Base-by-base conservation (phyloP, 2,113 vertebrate species). In the Heptranchias perlo region DNA sequence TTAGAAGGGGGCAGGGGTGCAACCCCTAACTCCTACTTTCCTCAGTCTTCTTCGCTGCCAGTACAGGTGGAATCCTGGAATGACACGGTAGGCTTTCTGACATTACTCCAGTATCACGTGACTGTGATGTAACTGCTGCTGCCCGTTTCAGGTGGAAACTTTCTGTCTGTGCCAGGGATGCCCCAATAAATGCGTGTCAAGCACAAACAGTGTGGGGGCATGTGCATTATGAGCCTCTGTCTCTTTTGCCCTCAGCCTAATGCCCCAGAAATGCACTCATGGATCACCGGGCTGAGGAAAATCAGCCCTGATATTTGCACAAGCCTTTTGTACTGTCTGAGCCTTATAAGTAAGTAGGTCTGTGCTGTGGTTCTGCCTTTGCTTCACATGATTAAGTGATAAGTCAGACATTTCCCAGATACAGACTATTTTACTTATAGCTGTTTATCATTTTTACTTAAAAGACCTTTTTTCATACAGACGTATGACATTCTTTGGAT, bases 401-500 rank as follows among this genome's bases (percentile, higher is more conserved):
- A 91, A 91, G 52, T 58, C 87, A 92, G 87, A 92, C 35, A 92
- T 92, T 61, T 92, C 35, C 54, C 87, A 92, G 87, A n/a, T 92
- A 54, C 87, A 61, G 52, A 7, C 87, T 58, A n/a, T 92, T 92
- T 31, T 61, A 92, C 35, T 61, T 58, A 8, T 35, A 61, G 54
- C 31, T n/a, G 13, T 92, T 92, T 92, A n/a, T 92, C 87, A 92
- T 82, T 44, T 82, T 82, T 82, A 82, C 39, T 82, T 82, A 23
- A 82, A 92, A 92, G 87, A 18, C 10, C 3, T 35, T 76, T 76
- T 76, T 35, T 39, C 73, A 39, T 58, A 58, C 52, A 92, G 54
- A 35, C 31, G 18, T 16, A n/a, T 61, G 16, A n/a, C 52, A 61
- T 91, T 58, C 18, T n/a, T 61, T 92, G 2, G 13, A 58, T 92